These are phyloP conservation scores for Tragelaphus scriptus DNA, from an alignment of 2,113 vertebrate genomes.

Conservation along the genomic window DNA sequence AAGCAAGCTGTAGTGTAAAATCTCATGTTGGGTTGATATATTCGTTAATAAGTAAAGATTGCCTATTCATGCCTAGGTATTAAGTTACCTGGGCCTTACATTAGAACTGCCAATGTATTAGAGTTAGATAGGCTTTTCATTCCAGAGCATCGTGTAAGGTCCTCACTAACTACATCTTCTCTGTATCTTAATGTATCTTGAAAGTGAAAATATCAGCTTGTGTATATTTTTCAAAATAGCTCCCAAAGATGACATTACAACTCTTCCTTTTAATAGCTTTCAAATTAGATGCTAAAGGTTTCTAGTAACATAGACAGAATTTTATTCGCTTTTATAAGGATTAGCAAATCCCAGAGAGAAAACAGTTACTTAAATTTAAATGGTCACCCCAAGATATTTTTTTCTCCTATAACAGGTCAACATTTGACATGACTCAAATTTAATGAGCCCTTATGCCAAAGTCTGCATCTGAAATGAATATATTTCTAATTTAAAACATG, in stretches of 20 bases:
- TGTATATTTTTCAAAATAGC: background rate
- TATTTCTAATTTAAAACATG: conserved; percentile 65
- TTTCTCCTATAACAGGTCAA: conserved; percentile 53
- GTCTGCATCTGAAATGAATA: conserved; percentile 65
- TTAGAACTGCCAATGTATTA: background rate
- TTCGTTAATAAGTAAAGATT: background rate
- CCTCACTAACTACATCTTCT: background rate
- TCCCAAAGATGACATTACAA: background rate
- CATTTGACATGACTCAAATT: conserved; percentile 73
- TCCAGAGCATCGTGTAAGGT: background rate
- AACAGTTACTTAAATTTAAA: conserved; percentile 55
- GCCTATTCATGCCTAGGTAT: background rate
- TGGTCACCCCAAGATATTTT: conserved; percentile 50
- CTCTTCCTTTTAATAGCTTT: background rate
- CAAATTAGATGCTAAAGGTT: background rate
- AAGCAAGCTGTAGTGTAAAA: background rate
- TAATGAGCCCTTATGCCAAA: conserved; percentile 66
- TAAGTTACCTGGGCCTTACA: background rate
- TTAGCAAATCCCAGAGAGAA: conserved; percentile 62
- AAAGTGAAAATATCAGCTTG: background rate
- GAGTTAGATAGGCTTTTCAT: background rate
- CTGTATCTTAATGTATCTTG: background rate
- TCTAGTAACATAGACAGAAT: background rate
- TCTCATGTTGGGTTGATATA: background rate
- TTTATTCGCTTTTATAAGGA: conserved; percentile 28